Base-by-base conservation (phyloP, 2,797 vertebrate species). In the Gastrophryne carolinensis region DNA sequence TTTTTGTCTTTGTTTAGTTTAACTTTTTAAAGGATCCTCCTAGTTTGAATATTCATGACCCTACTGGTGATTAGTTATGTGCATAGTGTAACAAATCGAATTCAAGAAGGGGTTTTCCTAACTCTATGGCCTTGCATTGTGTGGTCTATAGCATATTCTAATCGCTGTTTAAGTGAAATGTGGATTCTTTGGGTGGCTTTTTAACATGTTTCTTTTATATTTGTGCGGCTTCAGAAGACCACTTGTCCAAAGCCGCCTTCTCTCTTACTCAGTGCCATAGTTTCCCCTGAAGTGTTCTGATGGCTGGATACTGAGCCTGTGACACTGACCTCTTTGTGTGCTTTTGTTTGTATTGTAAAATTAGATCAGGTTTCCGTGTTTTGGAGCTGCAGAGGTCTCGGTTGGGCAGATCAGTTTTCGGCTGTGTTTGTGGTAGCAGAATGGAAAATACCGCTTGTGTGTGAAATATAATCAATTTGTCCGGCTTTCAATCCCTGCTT, bases 361-460 rank as follows among this genome's bases (percentile, higher is more conserved):
- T 77, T 64, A 71, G 67, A 71, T 77, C 39, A 35, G 61, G 61
- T 72, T 72, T 52, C 68, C 39, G 52, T 72, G 58, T 72, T 72
- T 64, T 65, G 41, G 68, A 19, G 44, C 32, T 62, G 44, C 52
- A 10, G 58, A 71, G 50, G 35, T 15, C 75, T 54, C 24, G 23
- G 39, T 69, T 58, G 53, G 63, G 61, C 47, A 64, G 67, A 72
- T 72, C 52, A 47, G 27, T n/a, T 65, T 63, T 77, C 67, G 57
- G 49, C 37, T 37, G 50, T 27, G 75, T 49, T 34, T 64, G 60
- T 57, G 61, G 60, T 57, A 50, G 64, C 62, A 58, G 44, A 76
- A 71, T 24, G 54, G 47, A 41, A 63, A 52, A 32, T 27, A n/a
- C 21, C 37, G 39, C 60, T 53, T 39, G 49, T 58, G 50, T 57